Percentiles rank a stretch among this genome's conserved stretches.
phyloP scores from a whole-genome alignment of 2,888 invertebrate species.

The Myopa tessellatipennis region DNA sequence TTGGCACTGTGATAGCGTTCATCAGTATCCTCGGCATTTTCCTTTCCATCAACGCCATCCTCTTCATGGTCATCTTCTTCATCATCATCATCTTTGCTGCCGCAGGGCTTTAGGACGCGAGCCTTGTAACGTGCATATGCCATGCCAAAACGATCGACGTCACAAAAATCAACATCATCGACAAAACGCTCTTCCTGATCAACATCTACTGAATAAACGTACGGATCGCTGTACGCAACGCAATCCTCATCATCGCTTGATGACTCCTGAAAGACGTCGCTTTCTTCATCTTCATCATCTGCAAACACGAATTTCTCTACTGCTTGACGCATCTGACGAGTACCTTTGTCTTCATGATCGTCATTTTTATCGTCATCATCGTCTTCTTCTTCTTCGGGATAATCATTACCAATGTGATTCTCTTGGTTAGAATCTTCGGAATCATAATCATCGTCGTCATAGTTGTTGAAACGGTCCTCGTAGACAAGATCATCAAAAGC shows the following conservation, averaged over 20 bases:
- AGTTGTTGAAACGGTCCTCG: conserved; percentile 61
- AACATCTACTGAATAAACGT: conserved; percentile 66
- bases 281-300: conserved; percentile 46
- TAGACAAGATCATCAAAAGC: conserved; percentile 60
- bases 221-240: conserved; percentile 59
- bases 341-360: conserved; percentile 70
- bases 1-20: conserved; percentile 43
- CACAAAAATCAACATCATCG: conserved; percentile 68
- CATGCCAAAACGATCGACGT: conserved; percentile 74
- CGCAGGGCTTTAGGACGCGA: conserved; percentile 60
- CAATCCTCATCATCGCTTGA: conserved; percentile 59
- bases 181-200: conserved; percentile 63
- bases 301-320: conserved; percentile 68
- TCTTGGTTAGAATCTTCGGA: conserved; percentile 83
- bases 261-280: conserved; percentile 19
- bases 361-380: conserved; percentile 70
- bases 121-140: conserved; percentile 78
- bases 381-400: conserved; percentile 77
- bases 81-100: conserved; percentile 42
- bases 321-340: conserved; percentile 74
- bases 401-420: conserved; percentile 81
- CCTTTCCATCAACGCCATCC: conserved; percentile 30
- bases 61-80: conserved; percentile 45
- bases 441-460: conserved; percentile 69
- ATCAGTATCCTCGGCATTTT: conserved; percentile 38